Evolutionary conservation across 2,113 vertebrate genomes (phyloP), one percentile per base, ranked within the genome.

Genomic region (Elephas maximus): DNA sequence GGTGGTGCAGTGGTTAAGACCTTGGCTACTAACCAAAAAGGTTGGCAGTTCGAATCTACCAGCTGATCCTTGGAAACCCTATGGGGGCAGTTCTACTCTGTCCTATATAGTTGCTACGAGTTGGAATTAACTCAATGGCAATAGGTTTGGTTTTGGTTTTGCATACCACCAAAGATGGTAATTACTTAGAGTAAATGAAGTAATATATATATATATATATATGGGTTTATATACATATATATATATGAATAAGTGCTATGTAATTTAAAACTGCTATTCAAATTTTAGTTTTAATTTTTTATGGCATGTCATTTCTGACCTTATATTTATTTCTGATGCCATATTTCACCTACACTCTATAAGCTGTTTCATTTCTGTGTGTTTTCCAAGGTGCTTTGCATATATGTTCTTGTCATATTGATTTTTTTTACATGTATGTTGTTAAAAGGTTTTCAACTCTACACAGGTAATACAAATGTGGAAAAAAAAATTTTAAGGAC

Each of bases 201-300:
- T 37, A 37, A 37, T 37, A 37, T 37, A 37, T 37, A 37, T 37
- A 37, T 37, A 37, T 37, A 37, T 37, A 8, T 53, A 53, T 53
- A n/a, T n/a, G n/a, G n/a, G n/a, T n/a, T n/a, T 37, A 37, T 37
- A 37, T 37, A 8, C 5, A 53, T 53, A 53, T 53, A 69, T 12
- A 71, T 12, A 21, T 62, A 18, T 80, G 18, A 96, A 73, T 80
- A 95, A 84, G 23, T 90, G 24, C 26, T 90, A 91, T 79, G 2
- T 30, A 92, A 90, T 65, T 97, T 94, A 65, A 88, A 97, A 92
- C 0, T 60, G 18, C 41, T 73, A 90, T 74, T 94, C 8, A 90
- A 92, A 88, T 65, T 65, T 76, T 81, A 83, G 14, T 77, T 85
- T 96, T 44, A 95, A 21, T 77, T 90, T 90, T 76, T 92, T 33